These are phyloP conservation scores for Xestia rhomboidea DNA, from an alignment of 2,888 invertebrate species.

Conservation along the genomic window DNA sequence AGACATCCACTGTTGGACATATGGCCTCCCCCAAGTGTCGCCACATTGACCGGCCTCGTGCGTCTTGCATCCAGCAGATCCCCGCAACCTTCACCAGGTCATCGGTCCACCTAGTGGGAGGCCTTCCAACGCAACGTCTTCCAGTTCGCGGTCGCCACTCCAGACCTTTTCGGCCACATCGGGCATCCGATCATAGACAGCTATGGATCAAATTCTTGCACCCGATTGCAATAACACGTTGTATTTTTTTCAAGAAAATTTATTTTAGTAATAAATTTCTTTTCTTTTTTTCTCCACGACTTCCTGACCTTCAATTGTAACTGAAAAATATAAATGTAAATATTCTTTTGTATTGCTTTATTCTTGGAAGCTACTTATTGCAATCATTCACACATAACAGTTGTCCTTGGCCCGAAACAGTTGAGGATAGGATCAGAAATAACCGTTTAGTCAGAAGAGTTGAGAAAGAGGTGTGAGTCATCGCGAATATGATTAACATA, in stretches of 20 bases:
- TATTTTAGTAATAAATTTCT: background rate
- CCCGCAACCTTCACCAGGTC: no score
- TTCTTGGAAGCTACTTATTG: slow-evolving; percentile 8
- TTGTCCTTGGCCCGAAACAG: slow-evolving; percentile 59
- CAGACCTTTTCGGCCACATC: no score
- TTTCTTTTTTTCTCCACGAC: no score
- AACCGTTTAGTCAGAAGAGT: slow-evolving; percentile 41
- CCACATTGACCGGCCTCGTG: no score
- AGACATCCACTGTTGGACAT: no score
- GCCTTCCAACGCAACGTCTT: no score
- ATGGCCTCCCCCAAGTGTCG: no score
- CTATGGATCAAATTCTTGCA: background rate
- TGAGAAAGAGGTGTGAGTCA: slow-evolving; percentile 58
- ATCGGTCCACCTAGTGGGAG: no score
- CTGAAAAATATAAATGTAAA: slow-evolving; percentile 14
- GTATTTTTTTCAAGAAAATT: background rate
- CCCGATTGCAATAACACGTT: background rate
- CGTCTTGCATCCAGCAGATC: no score
- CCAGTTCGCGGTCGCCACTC: no score
- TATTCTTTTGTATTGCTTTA: slow-evolving; percentile 13
- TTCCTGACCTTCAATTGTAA: slow-evolving; percentile 6
- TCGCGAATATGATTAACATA: slow-evolving; percentile 5
- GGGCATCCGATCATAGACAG: background rate
- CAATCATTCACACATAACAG: slow-evolving; percentile 10
- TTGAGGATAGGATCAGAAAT: slow-evolving; percentile 34